Evolutionary conservation across 2,113 vertebrate species (phyloP), one percentile per base, ranked within the genome.

Genomic region (Cyanoderma ruficeps): DNA sequence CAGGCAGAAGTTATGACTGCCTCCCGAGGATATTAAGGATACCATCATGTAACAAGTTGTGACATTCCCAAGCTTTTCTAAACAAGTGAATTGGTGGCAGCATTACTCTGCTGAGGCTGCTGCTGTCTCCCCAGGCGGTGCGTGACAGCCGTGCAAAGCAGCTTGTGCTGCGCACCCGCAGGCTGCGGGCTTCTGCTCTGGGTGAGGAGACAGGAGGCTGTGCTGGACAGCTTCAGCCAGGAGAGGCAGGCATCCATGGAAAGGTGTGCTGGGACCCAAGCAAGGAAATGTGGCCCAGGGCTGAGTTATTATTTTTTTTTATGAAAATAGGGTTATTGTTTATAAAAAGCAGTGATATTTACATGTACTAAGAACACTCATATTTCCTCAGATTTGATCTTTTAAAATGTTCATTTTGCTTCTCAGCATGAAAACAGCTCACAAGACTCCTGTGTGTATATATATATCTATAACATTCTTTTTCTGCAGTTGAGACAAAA

Each of bases 141-240:
- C 0, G 0, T 74, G 61, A 33, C 46, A 87, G 74, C 37, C 20
- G 2, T 9, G 37, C 52, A 37, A 21, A 76, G 37, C 44, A 18
- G 28, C 74, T 59, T 0, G 0, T 55, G 44, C 52, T 6, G 35
- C 57, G 84, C 33, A 18, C 15, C 39, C 3, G 0, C 6, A 0
- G 20, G 14, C 83, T 71, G 0, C 5, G 0, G 20, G 16, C 81
- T 71, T 47, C 39, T 47, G 0, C 59, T 4, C 2, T 64, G 39
- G 2, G n/a, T 56, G 9, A 22, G n/a, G 37, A 79, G 57, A 52
- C 39, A 28, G 41, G 46, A 59, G n/a, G 16, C n/a, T 47, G 3
- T 18, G 33, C 53, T 78, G 41, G 47, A 41, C 22, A 82, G n/a
- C 70, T 86, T 20, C 50, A 57, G 1, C 24, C 53, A 49, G 68